Evolutionary conservation across 2,113 vertebrate genomes (phyloP).

Genomic region (Lepus europaeus): DNA sequence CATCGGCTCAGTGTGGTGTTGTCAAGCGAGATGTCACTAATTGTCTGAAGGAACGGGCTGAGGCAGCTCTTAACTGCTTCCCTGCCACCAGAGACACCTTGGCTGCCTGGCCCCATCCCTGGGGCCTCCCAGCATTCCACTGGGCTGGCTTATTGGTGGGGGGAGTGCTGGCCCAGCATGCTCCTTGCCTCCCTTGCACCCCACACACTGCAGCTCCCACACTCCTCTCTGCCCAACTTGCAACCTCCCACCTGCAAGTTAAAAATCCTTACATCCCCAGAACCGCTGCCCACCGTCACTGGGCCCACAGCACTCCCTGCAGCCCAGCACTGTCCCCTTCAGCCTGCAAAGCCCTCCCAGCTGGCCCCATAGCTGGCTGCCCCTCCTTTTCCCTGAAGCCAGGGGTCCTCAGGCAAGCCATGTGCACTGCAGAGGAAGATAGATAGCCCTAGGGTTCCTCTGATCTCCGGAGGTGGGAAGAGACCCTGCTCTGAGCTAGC

Average conservation of each 20-base stretch:
- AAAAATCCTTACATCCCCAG: conserved; percentile 66
- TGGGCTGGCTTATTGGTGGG: conserved; percentile 33
- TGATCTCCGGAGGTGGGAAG: not conserved
- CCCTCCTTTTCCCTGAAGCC: not conserved
- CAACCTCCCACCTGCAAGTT: conserved; percentile 74
- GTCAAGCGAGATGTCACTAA: conserved; percentile 92
- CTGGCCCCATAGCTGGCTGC: not conserved
- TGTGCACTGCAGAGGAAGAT: not conserved
- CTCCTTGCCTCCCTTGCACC: conserved; percentile 54
- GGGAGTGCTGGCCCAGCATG: conserved; percentile 57
- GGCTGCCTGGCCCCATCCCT: conserved; percentile 80
- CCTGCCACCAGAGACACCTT: conserved; percentile 83
- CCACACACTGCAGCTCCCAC: conserved; percentile 65
- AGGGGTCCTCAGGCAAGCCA: not conserved
- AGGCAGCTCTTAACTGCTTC: conserved; percentile 90
- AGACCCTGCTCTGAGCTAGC: not conserved
- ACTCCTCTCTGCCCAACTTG: conserved; percentile 66
- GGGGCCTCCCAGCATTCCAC: conserved; percentile 80
- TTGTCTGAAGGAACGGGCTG: conserved; percentile 90
- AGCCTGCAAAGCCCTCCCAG: not conserved
- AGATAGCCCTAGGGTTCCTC: not conserved
- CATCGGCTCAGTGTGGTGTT: conserved; percentile 88
- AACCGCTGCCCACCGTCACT: conserved; percentile 39
- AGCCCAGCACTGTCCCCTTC: not conserved
- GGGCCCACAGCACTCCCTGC: not conserved